Evolutionary conservation across 2,888 invertebrate species (phyloP), one percentile per base, ranked within the genome.

Genomic region (Yponomeuta sedellus): DNA sequence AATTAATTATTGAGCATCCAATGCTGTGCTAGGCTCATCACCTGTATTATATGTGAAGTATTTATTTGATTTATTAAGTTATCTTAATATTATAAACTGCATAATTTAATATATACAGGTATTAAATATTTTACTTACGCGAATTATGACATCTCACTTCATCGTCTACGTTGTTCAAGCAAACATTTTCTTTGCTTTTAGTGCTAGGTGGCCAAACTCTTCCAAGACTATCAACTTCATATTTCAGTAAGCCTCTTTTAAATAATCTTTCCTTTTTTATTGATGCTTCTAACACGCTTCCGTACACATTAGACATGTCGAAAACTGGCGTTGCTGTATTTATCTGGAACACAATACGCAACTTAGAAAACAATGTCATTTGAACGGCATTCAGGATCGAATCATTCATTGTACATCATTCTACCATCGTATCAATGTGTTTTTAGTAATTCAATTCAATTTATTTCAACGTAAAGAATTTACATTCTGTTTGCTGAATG

Each of bases 181-280:
- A 79, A 0, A 79, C 59, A 40, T 71, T 74, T 5, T 61, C 67
- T 52, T 52, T 58, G 20, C 8, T 58, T 22, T 20, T 20, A 1
- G 70, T 70, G 40, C 74, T 77, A 0, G 81, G 81, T 0, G 83
- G 83, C 80, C 81, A 83, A 4, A 80, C 69, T 11, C 75, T 76
- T 1, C 80, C 82, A n/a, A 76, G 70, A 11, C 73, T 34, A 65
- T 65, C 76, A 1, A 74, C 58, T 65, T 82, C 82, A 56, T 70
- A 75, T 57, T 80, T 81, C 0, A 82, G 67, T 0, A 81, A 67
- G 19, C 82, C 82, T 0, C 75, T 72, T 69, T 74, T 62, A 10
- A 73, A 75, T 12, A 70, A 59, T 57, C 81, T 75, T 0, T 71
- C 74, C 59, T 71, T 79, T 40, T 72, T 62, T 3, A 69, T 57